phyloP scores from a whole-genome alignment of 2,797 vertebrate genomes.

The Enteromius thamalakanensis region DNA sequence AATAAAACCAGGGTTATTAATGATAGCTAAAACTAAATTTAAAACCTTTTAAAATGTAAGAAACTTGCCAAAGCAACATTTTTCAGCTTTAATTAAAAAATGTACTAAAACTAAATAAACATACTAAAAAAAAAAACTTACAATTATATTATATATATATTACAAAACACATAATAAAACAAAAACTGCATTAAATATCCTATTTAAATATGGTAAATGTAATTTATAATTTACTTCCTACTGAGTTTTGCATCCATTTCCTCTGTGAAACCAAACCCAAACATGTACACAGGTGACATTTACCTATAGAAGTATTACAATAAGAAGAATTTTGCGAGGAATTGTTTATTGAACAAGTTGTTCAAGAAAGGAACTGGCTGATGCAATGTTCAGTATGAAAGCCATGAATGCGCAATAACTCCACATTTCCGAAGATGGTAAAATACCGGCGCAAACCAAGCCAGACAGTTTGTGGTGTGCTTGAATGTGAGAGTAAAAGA shows the following conservation, averaged over 20 bases:
- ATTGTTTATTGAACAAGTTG: not conserved
- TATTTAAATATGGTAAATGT: not conserved
- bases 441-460: not conserved
- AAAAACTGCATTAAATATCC: not conserved
- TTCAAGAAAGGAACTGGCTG: not conserved
- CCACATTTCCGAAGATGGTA: constrained; percentile 6
- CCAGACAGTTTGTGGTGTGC: constrained; percentile 26
- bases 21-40: not conserved
- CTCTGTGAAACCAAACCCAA: not conserved
- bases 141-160: too few species aligned
- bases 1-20: not conserved
- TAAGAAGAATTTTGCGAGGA: not conserved
- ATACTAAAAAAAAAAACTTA: not conserved
- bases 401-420: not conserved
- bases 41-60: not conserved
- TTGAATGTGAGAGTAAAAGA: not conserved
- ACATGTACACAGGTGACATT: not conserved
- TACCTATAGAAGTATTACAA: not conserved
- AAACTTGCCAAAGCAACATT: not conserved
- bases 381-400: not conserved
- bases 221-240: not conserved
- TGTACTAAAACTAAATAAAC: not conserved
- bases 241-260: not conserved
- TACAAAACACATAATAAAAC: not conserved
- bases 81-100: not conserved